Evolutionary conservation across 2,113 vertebrate genomes (phyloP), one percentile per base, ranked within the genome.

Genomic region (Sula dactylatra): DNA sequence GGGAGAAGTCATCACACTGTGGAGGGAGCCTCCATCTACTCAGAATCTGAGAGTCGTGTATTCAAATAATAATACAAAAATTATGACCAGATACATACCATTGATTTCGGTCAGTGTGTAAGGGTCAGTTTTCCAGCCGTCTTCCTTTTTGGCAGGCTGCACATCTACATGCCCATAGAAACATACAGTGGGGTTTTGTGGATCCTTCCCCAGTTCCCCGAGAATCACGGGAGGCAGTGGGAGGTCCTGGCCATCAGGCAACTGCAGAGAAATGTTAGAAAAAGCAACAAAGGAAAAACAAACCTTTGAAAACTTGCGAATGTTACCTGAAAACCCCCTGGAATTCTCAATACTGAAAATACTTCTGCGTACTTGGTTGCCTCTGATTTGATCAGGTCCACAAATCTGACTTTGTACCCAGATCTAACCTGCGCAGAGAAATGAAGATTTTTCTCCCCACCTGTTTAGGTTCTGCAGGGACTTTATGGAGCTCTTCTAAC

Each of bases 111-210:
- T 99, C 72, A 99, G 86, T 6, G 81, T 97, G 92, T 98, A 99
- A 7, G 99, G 99, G 12, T 99, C 98, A 0, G 98, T 99, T 29
- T 96, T 94, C 99, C 99, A 99, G 22, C 99, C 99, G 5, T 99
- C 99, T 22, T 98, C 98, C 32, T 78, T 98, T 82, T 98, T 98
- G 9, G 99, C 99, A 8, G 99, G 99, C 97, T 99, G 99, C 54
- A 99, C 98, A 1, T 99, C 99, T 93, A 99, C 96, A 0, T 99
- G 99, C 40, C 99, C 99, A 1, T 99, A 99, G 84, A 99, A 97
- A 92, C 99, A 99, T 34, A 99, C 96, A 0, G 99, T 99, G 88
- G 97, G 85, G 26, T 99, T 99, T 66, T 79, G 86, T 8, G 98
- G 86, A 64, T 99, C 98, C 3, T 81, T 98, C 9, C 98, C 99